Evolutionary conservation across 1,140 invertebrate species (phyloP).

Genomic region (Caerostris darwini): DNA sequence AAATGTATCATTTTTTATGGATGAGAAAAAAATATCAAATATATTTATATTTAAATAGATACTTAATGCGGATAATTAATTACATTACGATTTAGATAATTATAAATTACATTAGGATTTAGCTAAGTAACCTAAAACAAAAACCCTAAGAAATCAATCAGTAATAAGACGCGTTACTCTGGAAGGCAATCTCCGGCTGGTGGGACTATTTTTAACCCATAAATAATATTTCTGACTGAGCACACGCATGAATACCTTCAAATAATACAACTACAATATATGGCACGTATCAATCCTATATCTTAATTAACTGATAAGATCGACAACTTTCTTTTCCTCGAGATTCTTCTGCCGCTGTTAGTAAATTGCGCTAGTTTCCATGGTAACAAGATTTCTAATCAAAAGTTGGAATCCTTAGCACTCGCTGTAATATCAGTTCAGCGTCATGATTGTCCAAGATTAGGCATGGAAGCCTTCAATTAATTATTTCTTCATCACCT

Average conservation of each 20-base stretch:
- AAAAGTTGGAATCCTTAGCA: constrained; percentile 19
- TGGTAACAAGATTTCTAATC: constrained; percentile 58
- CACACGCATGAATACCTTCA: background rate
- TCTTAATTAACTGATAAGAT: constrained; percentile 65
- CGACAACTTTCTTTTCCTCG: constrained; percentile 36
- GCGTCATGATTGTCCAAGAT: constrained; percentile 49
- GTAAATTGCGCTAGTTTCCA: constrained; percentile 52
- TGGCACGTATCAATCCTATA: constrained; percentile 16
- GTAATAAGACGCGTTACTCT: background rate
- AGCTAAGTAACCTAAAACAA: background rate
- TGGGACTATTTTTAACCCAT: background rate
- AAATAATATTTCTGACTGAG: background rate
- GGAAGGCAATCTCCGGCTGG: background rate
- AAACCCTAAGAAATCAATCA: background rate
- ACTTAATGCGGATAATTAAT: no score
- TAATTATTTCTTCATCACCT: constrained; percentile 60
- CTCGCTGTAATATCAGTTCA: constrained; percentile 41
- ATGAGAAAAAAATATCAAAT: no score
- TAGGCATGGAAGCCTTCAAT: constrained; percentile 57
- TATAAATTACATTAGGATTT: no score
- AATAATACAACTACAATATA: background rate
- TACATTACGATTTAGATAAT: no score
- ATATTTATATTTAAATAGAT: no score
- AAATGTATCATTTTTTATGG: no score
- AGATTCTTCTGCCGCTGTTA: constrained; percentile 36